phyloP scores from a whole-genome alignment of 2,797 vertebrate species.

The Ambastaia sidthimunki region DNA sequence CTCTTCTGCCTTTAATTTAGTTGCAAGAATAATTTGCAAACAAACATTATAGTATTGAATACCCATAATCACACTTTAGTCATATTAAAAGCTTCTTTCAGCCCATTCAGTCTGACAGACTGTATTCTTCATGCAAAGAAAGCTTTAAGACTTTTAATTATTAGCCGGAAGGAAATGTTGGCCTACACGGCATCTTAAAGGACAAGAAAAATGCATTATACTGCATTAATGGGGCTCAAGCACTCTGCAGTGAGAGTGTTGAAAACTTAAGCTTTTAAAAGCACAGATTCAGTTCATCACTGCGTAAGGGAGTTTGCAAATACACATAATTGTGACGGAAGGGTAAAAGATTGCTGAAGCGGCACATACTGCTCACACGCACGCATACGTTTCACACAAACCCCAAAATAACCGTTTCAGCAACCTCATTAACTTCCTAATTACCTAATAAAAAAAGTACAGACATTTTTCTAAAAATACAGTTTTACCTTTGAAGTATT shows the following conservation, averaged over 20 bases:
- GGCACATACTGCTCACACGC: not conserved
- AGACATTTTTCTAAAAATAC: not conserved
- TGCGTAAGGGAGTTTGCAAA: constrained; percentile 21
- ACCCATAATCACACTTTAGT: not conserved
- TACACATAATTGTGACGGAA: constrained; percentile 14
- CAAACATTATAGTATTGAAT: not conserved
- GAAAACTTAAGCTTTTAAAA: not conserved
- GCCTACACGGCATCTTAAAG: not conserved
- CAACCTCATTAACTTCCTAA: constrained; percentile 5
- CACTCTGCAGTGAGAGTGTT: not conserved
- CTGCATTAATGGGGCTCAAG: not conserved
- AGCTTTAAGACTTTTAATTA: constrained; percentile 7
- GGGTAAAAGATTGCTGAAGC: constrained; percentile 7
- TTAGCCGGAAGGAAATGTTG: not conserved
- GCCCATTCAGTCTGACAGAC: not conserved
- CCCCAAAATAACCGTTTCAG: not conserved
- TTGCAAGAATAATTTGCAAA: not conserved
- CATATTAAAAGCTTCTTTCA: not conserved
- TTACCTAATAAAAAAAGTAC: not conserved
- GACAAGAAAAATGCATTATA: not conserved
- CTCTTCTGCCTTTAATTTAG: not conserved
- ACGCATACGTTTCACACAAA: not conserved
- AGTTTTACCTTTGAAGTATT: not conserved
- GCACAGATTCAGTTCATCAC: constrained; percentile 1
- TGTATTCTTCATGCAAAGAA: not conserved